Evolutionary conservation across 2,797 vertebrate genomes (phyloP).

Genomic region (Hyperoplus immaculatus): DNA sequence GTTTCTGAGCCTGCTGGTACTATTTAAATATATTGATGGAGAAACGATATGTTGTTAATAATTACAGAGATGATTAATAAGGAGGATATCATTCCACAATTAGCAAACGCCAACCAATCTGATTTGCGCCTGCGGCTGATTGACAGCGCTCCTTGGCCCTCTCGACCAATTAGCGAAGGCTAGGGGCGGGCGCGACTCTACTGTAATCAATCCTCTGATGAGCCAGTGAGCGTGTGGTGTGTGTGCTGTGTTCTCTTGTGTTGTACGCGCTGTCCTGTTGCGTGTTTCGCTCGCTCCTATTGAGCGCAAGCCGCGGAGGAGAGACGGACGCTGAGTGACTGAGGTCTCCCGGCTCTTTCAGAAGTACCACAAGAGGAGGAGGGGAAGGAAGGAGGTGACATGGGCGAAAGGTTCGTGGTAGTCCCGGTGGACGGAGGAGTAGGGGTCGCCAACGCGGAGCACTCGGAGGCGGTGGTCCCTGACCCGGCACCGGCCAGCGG

Average conservation of each 20-base stretch:
- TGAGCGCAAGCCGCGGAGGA: conserved; percentile 27
- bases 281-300: neutral
- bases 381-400: conserved; percentile 48
- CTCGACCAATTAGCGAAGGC: conserved; percentile 65
- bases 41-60: neutral
- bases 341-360: neutral
- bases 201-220: conserved; percentile 76
- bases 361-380: conserved; percentile 6
- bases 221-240: conserved; percentile 38
- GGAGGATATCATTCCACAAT: neutral
- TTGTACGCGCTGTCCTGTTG: conserved; percentile 22
- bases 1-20: too few relatives aligned
- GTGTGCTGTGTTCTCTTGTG: neutral
- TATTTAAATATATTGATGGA: too few relatives aligned
- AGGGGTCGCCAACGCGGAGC: conserved; percentile 42
- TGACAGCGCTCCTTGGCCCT: conserved; percentile 52
- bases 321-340: conserved; percentile 1
- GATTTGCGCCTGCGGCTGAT: conserved; percentile 56
- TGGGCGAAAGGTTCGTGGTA: conserved; percentile 87
- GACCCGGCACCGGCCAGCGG: conserved; percentile 59
- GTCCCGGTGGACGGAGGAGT: conserved; percentile 77
- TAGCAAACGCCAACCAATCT: neutral
- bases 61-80: neutral
- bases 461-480: conserved; percentile 40
- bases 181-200: conserved; percentile 51